A percentile compares a stretch with the other conserved stretches of the same genome.
Evolutionary conservation across 37 sponge, comb jelly and placozoan genomes (phyloP).

Genomic region (Chondrosia reniformis): DNA sequence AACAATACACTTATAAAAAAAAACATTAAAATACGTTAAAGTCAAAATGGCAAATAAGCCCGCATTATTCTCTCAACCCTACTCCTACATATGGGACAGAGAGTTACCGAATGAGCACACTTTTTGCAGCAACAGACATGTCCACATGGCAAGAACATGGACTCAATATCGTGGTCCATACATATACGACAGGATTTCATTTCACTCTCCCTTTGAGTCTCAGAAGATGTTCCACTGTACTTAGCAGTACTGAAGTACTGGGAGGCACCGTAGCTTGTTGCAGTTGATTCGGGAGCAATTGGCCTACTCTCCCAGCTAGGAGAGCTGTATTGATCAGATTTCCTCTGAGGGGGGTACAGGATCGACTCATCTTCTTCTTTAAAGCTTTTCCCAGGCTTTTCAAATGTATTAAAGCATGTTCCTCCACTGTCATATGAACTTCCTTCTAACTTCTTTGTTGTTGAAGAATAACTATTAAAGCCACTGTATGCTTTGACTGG

Average conservation of each 20-base stretch:
- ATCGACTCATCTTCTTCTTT: too few relatives aligned
- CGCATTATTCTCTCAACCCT: not conserved
- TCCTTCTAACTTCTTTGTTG: too few relatives aligned
- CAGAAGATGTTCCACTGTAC: too few relatives aligned
- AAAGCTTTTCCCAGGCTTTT: too few relatives aligned
- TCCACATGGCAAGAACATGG: slow-evolving; percentile 15
- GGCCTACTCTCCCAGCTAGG: not conserved
- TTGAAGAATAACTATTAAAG: too few relatives aligned
- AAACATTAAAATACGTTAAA: not conserved
- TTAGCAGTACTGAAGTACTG: not conserved
- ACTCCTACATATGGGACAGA: not conserved
- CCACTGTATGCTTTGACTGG: too few relatives aligned
- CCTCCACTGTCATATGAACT: too few relatives aligned
- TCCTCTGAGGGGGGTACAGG: not conserved
- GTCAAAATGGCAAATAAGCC: slow-evolving; percentile 4
- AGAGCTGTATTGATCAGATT: not conserved
- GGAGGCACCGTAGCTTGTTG: not conserved
- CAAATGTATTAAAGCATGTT: too few relatives aligned
- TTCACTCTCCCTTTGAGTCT: too few relatives aligned
- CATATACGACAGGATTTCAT: not conserved
- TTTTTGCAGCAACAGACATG: slow-evolving; percentile 10
- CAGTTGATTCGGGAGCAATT: not conserved
- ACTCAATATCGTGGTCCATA: slow-evolving; percentile 15
- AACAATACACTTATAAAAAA: not conserved
- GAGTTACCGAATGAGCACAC: not conserved